Evolutionary conservation across 35 echinoderm and acorn worm species (phyloP), one percentile per base, ranked within the genome.

Genomic region (Patiria miniata): DNA sequence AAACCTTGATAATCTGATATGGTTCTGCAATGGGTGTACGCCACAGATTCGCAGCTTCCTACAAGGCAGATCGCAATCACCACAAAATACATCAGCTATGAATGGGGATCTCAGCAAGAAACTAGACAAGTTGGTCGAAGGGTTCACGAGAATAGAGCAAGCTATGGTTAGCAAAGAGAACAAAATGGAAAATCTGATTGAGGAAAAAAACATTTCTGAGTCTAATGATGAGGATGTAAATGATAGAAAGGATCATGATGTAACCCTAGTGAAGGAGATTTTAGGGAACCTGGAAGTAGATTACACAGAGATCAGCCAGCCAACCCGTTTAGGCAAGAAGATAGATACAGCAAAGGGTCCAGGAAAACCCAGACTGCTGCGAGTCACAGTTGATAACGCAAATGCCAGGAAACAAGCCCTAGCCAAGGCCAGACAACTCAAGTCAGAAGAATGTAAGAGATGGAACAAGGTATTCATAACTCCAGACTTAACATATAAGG

Each of bases 311-410:
- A 17, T 82, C 44, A n/a, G n/a, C n/a, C n/a, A n/a, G n/a, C n/a
- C n/a, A n/a, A n/a, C n/a, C n/a, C n/a, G n/a, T n/a, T n/a, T 82
- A 52, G 79, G 79, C 18, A 82, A 82, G 42, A 82, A 82, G 32
- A 37, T 52, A 23, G 37, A 1, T 23, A 82, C 0, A 9, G 53
- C 40, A 0, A 33, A 82, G 0, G 78, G 78, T 14, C 78, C 32
- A 0, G 17, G 10, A 21, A 51, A 52, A 52, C 79, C 79, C 40
- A 50, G 79, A 82, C 12, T 82, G 40, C 10, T 82, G 29, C 40
- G 40, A 82, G 79, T 82, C 6, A 82, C 16, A 22, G 19, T 82
- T 6, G 51, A 50, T 52, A 52, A 52, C 1, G 5, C 19, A n/a
- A 22, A 21, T 10, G 44, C 32, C n/a, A 82, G 53, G 79, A 50